These are phyloP conservation scores for Ichneumoninae sp. DNA, from an alignment of 2,888 invertebrate genomes.

Conservation along the genomic window DNA sequence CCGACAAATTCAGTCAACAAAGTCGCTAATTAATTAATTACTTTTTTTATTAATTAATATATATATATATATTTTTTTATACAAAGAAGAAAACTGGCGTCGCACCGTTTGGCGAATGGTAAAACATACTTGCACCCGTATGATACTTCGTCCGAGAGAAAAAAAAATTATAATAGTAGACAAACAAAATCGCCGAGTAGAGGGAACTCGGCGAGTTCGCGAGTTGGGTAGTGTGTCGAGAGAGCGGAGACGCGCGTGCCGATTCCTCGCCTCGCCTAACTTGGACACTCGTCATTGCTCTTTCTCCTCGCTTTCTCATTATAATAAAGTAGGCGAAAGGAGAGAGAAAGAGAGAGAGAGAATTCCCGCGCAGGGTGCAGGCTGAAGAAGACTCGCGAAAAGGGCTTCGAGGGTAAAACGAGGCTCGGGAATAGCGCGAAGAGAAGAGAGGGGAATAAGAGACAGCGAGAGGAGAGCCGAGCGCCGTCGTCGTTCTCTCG, in stretches of 20 bases:
- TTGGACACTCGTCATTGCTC: constrained; percentile 41
- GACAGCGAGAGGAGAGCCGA: constrained; percentile 17
- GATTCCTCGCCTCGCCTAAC: constrained; percentile 43
- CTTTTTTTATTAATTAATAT: neutral
- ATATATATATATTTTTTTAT: neutral
- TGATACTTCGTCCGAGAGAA: neutral
- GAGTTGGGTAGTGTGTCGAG: constrained; percentile 2
- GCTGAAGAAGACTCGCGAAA: neutral
- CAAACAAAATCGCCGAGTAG: neutral
- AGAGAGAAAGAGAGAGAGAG: constrained; percentile 7
- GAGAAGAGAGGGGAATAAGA: constrained; percentile 25
- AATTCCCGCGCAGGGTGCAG: constrained; percentile 4
- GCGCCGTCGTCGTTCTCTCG: constrained; percentile 31
- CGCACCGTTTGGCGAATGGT: constrained; percentile 22
- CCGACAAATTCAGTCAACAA: neutral
- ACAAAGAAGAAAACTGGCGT: neutral
- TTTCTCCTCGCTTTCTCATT: constrained; percentile 45
- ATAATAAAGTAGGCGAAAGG: constrained; percentile 37
- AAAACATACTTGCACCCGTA: neutral
- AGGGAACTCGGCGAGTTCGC: neutral
- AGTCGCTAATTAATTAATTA: neutral
- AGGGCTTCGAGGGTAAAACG: neutral
- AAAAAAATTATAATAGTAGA: neutral
- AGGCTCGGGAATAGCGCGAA: constrained; percentile 5
- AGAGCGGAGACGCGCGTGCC: constrained; percentile 16